Conservation (phyloP, 2,888 invertebrate species). For the Oscheius onirici region DNA sequence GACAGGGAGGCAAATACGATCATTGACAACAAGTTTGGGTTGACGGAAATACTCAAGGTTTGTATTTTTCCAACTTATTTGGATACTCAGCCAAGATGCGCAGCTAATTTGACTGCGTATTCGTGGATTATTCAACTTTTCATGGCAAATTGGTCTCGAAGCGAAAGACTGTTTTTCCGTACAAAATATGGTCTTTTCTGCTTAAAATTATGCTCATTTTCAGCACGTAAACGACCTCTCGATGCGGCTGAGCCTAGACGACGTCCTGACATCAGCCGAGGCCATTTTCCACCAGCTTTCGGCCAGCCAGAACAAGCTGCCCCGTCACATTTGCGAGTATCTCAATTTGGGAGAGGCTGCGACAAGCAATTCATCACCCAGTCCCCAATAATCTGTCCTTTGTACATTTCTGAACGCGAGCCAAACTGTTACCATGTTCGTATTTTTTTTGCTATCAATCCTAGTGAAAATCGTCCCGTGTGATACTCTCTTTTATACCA, state of each 20-base stretch:
- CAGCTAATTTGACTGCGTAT: too few species aligned
- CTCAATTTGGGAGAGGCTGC: neutral
- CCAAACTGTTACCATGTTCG: neutral
- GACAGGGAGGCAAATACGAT: constrained; percentile 86
- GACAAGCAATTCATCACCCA: neutral
- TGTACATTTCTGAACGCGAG: neutral
- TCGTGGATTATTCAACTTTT: too few species aligned
- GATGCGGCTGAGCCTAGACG: constrained; percentile 84
- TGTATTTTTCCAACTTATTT: neutral
- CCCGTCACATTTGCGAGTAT: constrained; percentile 42
- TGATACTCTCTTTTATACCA: neutral
- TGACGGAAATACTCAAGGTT: constrained; percentile 93
- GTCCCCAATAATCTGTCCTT: neutral
- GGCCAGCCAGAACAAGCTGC: constrained; percentile 65
- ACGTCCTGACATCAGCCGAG: constrained; percentile 86
- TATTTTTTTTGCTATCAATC: neutral
- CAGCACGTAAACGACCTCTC: constrained; percentile 95
- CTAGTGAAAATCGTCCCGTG: constrained; percentile 5
- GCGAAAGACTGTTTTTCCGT: neutral
- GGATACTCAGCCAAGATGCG: too few species aligned
- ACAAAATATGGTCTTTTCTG: too few species aligned
- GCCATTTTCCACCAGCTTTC: constrained; percentile 87
- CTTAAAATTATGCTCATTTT: too few species aligned
- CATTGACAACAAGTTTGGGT: constrained; percentile 90
- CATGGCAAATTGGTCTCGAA: too few species aligned